These are phyloP conservation scores for Callyntrura guangdongensis DNA, from an alignment of 2,888 invertebrate genomes.

Conservation along the genomic window DNA sequence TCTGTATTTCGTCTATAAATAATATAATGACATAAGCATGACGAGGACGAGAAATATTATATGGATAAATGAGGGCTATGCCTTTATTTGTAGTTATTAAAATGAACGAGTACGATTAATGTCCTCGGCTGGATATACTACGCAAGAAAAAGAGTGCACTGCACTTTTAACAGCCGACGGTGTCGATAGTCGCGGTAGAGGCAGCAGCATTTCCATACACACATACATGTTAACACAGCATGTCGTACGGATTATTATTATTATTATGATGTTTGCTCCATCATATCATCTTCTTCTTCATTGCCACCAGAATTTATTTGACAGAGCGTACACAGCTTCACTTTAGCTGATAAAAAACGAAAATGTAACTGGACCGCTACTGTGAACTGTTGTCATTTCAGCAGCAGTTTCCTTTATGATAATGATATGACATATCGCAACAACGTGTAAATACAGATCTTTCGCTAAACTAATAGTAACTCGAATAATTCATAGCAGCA, in stretches of 20 bases:
- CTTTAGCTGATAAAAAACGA: not conserved
- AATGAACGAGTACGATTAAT: conserved; percentile 22
- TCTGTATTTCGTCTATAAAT: not conserved
- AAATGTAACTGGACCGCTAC: conserved; percentile 42
- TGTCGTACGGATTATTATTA: not conserved
- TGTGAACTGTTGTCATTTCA: not conserved
- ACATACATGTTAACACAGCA: not conserved
- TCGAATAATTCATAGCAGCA: not conserved
- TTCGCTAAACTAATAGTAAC: conserved; percentile 23
- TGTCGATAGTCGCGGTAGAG: not conserved
- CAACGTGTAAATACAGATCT: not conserved
- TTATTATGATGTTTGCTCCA: no score
- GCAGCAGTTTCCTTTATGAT: not conserved
- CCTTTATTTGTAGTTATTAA: not conserved
- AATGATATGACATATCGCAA: not conserved
- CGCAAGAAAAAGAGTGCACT: not conserved
- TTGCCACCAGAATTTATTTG: not conserved
- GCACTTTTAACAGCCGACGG: not conserved
- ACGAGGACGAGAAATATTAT: not conserved
- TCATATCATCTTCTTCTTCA: not conserved
- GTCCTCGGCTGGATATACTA: not conserved
- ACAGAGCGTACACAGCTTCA: conserved; percentile 25
- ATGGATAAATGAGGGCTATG: not conserved
- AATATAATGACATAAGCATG: not conserved
- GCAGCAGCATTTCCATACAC: not conserved